Base-by-base conservation (phyloP, 2,888 invertebrate genomes). In the Polia nebulosa region DNA sequence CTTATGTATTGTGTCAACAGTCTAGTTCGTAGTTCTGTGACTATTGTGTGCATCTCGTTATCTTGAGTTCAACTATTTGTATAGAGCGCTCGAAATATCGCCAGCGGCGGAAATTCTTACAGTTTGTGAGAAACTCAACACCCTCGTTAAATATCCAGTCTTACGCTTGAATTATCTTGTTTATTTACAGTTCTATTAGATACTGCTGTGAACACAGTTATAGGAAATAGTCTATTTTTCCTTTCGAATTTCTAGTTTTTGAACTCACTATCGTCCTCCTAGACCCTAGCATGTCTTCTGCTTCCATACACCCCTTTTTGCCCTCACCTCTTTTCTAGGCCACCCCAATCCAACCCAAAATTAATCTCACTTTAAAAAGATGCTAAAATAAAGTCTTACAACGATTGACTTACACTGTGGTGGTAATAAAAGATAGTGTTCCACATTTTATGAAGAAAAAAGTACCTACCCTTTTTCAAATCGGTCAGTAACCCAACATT, bases 1-100 rank as follows among this genome's bases (percentile, higher is more conserved):
- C 73, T 60, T 80, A 78, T 69, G 78, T 79, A 78, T 84, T 83
- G 81, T 84, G 80, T 79, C 87, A 87, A 87, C 82, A 85, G 70
- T 78, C 59, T 57, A 78, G 56, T 66, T 56, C 79, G 60, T 72
- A 79, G 78, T 84, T 85, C 83, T 81, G 82, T 77, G 82, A 84
- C 82, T 85, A 85, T 85, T 89, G 91, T 91, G 84, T 92, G 90
- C 92, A 90, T 85, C 89, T 93, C 91, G 91, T 93, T 93, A 93
- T 88, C 89, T 89, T 81, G 82, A 87, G 88, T 85, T 88, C 83
- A 80, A 85, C 87, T 92, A 90, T 92, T 92, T 92, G 86, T 83
- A 79, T 79, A 88, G 80, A 81, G 84, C 82, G 80, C 88, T 88
- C 76, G 79, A 86, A 87, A 83, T 75, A 78, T 81, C 60, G 76